Percentiles rank a stretch among this genome's conserved stretches.
Evolutionary conservation across 2,888 invertebrate genomes (phyloP).

Genomic region (Phytoseiulus persimilis): DNA sequence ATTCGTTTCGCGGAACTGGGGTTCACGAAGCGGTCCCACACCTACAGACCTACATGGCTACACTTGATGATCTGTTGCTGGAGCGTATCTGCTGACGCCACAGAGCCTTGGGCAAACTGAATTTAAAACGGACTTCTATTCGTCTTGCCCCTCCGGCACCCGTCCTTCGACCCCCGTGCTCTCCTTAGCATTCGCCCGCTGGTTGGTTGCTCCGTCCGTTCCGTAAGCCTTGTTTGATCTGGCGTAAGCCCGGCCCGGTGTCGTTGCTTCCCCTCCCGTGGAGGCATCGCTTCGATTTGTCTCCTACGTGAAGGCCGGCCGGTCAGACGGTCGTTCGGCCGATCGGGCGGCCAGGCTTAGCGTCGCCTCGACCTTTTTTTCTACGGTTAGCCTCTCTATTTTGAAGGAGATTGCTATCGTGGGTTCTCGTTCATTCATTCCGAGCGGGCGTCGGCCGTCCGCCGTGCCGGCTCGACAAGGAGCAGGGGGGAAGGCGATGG

Average conservation of each 20-base stretch:
- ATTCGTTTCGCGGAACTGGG: too few species aligned
- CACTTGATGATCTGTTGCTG: neutral
- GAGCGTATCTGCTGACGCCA: neutral
- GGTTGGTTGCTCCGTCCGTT: neutral
- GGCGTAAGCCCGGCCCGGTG: neutral
- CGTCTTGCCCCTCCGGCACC: conserved; percentile 8
- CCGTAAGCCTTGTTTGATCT: conserved; percentile 5
- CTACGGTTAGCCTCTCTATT: conserved; percentile 27
- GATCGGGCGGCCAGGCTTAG: conserved; percentile 15
- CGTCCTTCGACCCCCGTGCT: neutral
- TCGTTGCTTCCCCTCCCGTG: neutral
- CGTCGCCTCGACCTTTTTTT: neutral
- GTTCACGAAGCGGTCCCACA: too few species aligned
- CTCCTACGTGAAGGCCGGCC: conserved; percentile 34
- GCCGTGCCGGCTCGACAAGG: neutral
- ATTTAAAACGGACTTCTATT: conserved; percentile 37
- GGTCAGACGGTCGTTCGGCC: neutral
- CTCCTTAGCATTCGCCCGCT: neutral
- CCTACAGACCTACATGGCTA: neutral
- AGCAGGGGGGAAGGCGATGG: neutral
- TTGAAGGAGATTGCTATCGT: conserved; percentile 31
- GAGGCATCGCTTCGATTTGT: conserved; percentile 37
- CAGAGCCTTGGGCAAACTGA: conserved; percentile 13
- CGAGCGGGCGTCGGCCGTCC: neutral
- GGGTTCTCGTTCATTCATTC: conserved; percentile 14